Percentiles rank a stretch among this genome's conserved stretches.
Evolutionary conservation across 2,113 vertebrate genomes (phyloP).

Genomic region (Tangachromis dhanisi): DNA sequence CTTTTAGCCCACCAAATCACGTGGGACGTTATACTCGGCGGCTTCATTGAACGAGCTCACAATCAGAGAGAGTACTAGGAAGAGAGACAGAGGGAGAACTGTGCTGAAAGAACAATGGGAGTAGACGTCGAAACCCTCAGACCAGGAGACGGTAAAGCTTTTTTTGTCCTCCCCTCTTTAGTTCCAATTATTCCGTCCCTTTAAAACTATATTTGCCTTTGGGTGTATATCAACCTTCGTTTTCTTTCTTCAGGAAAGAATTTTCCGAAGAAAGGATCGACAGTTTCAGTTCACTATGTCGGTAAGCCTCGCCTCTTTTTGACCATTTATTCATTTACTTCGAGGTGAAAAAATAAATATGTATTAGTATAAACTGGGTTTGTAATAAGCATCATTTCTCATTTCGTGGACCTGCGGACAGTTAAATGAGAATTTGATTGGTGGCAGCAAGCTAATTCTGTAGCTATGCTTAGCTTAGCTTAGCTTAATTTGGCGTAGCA

Average conservation of each 20-base stretch:
- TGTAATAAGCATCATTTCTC: background rate
- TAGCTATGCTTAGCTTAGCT: background rate
- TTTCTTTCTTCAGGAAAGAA: background rate
- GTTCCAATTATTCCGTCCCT: background rate
- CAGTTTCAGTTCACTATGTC: constrained; percentile 34
- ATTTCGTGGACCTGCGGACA: background rate
- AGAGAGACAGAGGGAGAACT: background rate
- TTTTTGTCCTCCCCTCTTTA: rapidly evolving
- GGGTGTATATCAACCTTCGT: rapidly evolving
- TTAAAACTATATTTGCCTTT: background rate
- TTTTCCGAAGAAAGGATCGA: background rate
- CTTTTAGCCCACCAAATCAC: background rate
- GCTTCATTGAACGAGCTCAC: background rate
- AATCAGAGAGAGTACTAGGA: background rate
- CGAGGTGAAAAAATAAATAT: background rate
- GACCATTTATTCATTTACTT: background rate
- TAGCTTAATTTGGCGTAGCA: background rate
- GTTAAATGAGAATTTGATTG: background rate
- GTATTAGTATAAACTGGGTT: background rate
- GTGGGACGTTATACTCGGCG: background rate
- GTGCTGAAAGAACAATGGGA: constrained; percentile 46
- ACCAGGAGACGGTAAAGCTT: constrained; percentile 29
- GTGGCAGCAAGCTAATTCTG: background rate
- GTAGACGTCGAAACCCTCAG: background rate
- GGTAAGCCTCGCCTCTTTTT: constrained; percentile 9